Base-by-base conservation (phyloP, 1,140 invertebrate species). In the Pseudomyrmex gracilis region DNA sequence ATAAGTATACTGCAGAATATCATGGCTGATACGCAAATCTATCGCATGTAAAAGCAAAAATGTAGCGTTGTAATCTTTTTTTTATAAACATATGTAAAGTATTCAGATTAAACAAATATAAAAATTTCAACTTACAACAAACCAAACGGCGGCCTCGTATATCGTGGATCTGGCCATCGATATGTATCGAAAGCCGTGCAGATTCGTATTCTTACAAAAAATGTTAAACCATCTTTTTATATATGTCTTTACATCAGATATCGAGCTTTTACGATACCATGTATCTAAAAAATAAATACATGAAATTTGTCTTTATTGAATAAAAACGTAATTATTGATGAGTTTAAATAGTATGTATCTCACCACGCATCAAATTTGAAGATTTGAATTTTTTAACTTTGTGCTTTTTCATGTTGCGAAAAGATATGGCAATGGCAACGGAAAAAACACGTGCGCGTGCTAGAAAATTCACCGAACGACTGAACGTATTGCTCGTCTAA, bases 111-210 rank as follows among this genome's bases (percentile, higher is more conserved):
- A 5, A 34, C 34, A 34, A 34, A 34, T 34, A 34, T 34, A 15
- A 66, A 34, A 78, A 2, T 0, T 66, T 4, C 34, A 34, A 17
- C 22, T 70, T 53, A 90, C 89, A 73, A 70, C 22, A 4, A 83
- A 73, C 91, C 91, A 91, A 8, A 90, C 3, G 4, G 15, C n/a
- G 73, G 53, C 87, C 13, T 91, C 88, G 9, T 74, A 24, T 9
- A 73, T 20, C 9, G 71, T 85, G 4, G 77, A 67, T 8, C 84
- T 49, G 1, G 17, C 15, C 2, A 80, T 76, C 0, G 64, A 82
- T 12, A 91, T 84, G 49, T 91, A 91, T 1, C 83, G 86, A 67
- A 91, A 91, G 9, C 90, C 90, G 34, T 91, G 91, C 4, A 91
- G 49, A 7, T 60, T 77, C 1, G 90, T 91, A 8, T 91, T 86